These are phyloP conservation scores for Micromys minutus DNA, from an alignment of 2,113 vertebrate species.

Conservation along the genomic window DNA sequence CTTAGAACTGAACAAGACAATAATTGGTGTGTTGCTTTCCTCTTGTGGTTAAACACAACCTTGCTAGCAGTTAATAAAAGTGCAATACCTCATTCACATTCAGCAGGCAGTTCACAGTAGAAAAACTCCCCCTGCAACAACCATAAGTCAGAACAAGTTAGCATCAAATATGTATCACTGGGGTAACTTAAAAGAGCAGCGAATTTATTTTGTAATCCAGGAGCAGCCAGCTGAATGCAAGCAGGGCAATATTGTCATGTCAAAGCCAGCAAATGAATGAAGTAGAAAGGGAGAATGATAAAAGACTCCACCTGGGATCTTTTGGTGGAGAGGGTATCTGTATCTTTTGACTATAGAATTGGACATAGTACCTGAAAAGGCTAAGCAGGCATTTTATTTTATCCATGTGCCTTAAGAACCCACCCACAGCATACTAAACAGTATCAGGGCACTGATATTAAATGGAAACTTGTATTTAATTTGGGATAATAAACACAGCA, in stretches of 20 bases:
- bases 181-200: background rate
- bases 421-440: background rate
- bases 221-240: background rate
- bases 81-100: conserved; percentile 38
- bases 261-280: background rate
- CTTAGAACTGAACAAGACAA: conserved; percentile 64
- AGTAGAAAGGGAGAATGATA: background rate
- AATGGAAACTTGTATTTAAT: background rate
- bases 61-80: conserved; percentile 68
- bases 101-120: conserved; percentile 50
- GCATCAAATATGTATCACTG: conserved; percentile 39
- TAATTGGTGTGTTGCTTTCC: conserved; percentile 59
- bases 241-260: background rate
- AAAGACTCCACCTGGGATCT: background rate
- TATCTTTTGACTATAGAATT: background rate
- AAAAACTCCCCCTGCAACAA: conserved; percentile 39
- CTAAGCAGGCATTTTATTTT: background rate
- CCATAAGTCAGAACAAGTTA: conserved; percentile 22
- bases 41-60: conserved; percentile 65
- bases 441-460: background rate
- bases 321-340: background rate
- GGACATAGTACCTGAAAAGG: background rate
- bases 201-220: background rate
- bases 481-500: background rate
- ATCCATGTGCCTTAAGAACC: background rate